A percentile compares a stretch with the other conserved stretches of the same genome.
Evolutionary conservation across 2,113 vertebrate genomes (phyloP).

Genomic region (Tringa solitaria): DNA sequence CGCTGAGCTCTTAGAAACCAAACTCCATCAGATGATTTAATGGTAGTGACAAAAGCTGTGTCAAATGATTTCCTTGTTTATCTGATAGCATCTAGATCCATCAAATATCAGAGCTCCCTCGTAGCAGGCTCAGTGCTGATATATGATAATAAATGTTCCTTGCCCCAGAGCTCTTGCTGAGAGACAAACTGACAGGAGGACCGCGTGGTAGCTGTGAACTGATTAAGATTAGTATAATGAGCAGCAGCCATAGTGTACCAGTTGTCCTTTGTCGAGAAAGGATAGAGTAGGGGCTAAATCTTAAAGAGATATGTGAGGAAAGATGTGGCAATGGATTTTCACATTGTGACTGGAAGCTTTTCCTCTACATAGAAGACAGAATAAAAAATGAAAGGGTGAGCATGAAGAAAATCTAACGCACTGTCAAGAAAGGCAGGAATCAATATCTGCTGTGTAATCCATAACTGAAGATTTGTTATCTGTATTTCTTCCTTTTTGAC

Average conservation of each 20-base stretch:
- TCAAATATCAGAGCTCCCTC: background rate
- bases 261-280: background rate
- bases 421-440: background rate
- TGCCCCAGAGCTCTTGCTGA: background rate
- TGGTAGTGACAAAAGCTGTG: background rate
- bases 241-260: background rate
- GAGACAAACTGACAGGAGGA: constrained; percentile 3
- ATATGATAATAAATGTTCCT: background rate
- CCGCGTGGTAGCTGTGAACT: background rate
- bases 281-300: background rate
- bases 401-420: background rate
- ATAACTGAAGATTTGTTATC: background rate
- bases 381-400: background rate
- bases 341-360: background rate
- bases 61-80: background rate
- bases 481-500: background rate
- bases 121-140: background rate
- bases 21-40: background rate
- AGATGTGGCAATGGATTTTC: background rate
- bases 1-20: background rate
- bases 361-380: background rate
- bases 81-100: background rate
- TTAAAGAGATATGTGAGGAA: background rate
- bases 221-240: constrained; percentile 11
- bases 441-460: background rate